Conservation (phyloP, 2,888 invertebrate genomes). For the Eupithecia abbreviata region DNA sequence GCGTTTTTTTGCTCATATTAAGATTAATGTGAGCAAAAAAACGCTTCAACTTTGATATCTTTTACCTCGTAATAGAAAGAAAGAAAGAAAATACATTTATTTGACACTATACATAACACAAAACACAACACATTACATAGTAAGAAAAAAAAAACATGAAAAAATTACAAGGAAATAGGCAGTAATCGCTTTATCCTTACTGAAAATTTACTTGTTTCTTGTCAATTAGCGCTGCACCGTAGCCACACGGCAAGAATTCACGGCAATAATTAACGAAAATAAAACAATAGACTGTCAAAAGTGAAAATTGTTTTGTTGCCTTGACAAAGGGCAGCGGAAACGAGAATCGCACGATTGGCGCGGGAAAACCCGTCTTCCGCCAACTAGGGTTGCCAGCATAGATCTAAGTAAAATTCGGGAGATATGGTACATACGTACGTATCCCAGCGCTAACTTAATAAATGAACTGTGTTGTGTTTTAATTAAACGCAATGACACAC, state of each 20-base stretch:
- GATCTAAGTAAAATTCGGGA: too few relatives aligned
- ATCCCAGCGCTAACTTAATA: too few relatives aligned
- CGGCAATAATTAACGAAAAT: conserved; percentile 26
- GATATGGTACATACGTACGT: too few relatives aligned
- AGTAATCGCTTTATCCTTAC: neutral
- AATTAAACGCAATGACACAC: too few relatives aligned
- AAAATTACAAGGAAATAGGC: too few relatives aligned
- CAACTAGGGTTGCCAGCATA: conserved; percentile 37
- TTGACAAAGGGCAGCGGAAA: conserved; percentile 63
- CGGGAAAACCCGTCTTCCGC: conserved; percentile 67
- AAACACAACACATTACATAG: too few relatives aligned
- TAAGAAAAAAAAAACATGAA: too few relatives aligned
- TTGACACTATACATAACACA: too few relatives aligned
- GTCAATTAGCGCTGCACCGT: neutral
- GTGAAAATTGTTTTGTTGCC: conserved; percentile 50
- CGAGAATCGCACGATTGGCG: conserved; percentile 55
- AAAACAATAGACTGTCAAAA: conserved; percentile 45
- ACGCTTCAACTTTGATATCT: neutral
- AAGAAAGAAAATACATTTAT: too few relatives aligned
- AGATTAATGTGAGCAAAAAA: neutral
- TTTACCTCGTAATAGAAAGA: neutral
- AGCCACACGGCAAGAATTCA: neutral
- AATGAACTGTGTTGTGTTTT: too few relatives aligned
- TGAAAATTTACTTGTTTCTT: neutral
- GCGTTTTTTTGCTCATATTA: too few relatives aligned